Evolutionary conservation across 2,888 invertebrate species (phyloP).

Genomic region (Melangyna quadrimaculata): DNA sequence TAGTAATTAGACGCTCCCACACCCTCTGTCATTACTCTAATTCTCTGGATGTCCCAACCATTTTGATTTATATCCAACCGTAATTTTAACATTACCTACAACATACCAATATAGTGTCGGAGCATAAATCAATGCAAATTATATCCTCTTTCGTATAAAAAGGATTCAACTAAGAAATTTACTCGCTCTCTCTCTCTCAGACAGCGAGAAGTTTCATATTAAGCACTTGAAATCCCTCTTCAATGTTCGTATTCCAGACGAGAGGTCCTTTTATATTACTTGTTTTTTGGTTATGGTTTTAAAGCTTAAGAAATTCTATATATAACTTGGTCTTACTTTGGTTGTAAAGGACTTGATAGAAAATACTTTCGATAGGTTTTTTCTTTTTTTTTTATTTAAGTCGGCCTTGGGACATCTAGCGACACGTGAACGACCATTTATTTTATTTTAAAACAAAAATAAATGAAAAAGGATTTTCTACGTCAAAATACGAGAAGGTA

Average conservation of each 20-base stretch:
- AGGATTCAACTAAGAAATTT: constrained; percentile 56
- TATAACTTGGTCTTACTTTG: constrained; percentile 32
- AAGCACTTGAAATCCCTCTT: constrained; percentile 23
- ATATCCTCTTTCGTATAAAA: constrained; percentile 49
- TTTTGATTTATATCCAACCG: constrained; percentile 66
- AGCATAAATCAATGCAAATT: constrained; percentile 71
- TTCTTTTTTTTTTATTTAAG: neutral
- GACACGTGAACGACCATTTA: neutral
- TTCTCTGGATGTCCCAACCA: constrained; percentile 13
- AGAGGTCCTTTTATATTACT: neutral
- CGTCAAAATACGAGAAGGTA: neutral
- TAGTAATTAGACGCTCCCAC: constrained; percentile 60
- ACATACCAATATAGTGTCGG: constrained; percentile 60
- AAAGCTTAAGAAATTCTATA: constrained; percentile 46
- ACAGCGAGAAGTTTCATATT: constrained; percentile 49
- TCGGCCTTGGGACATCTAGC: constrained; percentile 21
- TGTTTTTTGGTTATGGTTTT: neutral
- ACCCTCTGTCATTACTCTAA: neutral
- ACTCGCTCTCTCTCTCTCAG: constrained; percentile 8
- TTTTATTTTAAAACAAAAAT: neutral
- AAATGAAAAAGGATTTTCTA: constrained; percentile 34
- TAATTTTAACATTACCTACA: constrained; percentile 64
- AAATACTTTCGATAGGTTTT: constrained; percentile 21
- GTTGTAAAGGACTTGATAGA: neutral
- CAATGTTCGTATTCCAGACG: neutral